phyloP scores from a whole-genome alignment of 2,888 invertebrate species.

The Ectobius pallidus region DNA sequence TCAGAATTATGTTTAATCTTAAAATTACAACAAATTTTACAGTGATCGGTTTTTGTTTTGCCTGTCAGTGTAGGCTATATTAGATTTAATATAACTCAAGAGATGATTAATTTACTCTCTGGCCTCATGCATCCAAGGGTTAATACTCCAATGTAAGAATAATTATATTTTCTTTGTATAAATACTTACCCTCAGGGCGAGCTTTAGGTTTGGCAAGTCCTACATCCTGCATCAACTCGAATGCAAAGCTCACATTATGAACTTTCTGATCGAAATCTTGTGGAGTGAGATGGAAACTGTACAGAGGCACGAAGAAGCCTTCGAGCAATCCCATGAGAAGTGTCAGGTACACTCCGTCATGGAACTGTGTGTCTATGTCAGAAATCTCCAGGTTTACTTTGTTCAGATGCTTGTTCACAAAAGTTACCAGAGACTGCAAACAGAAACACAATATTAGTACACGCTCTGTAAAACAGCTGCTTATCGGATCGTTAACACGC shows the following conservation, averaged over 20 bases:
- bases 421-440: conserved; percentile 89
- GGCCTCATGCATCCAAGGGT: too few species aligned
- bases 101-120: too few species aligned
- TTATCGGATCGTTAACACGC: too few species aligned
- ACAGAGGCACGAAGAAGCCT: conserved; percentile 96
- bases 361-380: conserved; percentile 93
- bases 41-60: too few species aligned
- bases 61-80: too few species aligned
- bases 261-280: conserved; percentile 91
- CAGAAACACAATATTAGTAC: conserved; percentile 46
- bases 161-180: too few species aligned
- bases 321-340: conserved; percentile 95
- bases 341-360: conserved; percentile 96
- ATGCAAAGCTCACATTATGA: conserved; percentile 95
- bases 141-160: too few species aligned
- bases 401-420: conserved; percentile 97
- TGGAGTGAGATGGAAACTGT: conserved; percentile 92
- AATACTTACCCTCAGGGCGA: conserved; percentile 85
- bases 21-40: too few species aligned
- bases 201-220: conserved; percentile 93
- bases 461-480: too few species aligned
- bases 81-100: too few species aligned
- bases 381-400: conserved; percentile 95
- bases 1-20: too few species aligned
- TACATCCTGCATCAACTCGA: conserved; percentile 97